Evolutionary conservation across 1,140 invertebrate species (phyloP), one percentile per base, ranked within the genome.

Genomic region (Lucilia cuprina): DNA sequence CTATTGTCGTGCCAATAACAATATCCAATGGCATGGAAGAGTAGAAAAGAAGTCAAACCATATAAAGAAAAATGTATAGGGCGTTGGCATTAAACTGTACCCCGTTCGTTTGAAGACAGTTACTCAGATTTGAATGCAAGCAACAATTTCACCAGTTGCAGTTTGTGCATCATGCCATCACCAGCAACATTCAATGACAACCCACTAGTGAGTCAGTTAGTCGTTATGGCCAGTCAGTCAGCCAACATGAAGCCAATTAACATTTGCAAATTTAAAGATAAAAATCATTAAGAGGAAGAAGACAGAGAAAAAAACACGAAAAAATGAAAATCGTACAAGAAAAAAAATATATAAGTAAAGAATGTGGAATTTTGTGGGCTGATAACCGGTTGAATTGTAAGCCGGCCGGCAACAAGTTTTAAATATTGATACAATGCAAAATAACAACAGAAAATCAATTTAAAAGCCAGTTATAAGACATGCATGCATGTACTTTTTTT

Each of bases 31-130:
- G 65, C n/a, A 70, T 21, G 65, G 65, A 70, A 70, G 65, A 17
- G 14, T n/a, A 60, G 55, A 60, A 60, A 75, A 75, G 74, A 78
- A 78, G 75, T n/a, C 34, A 78, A 78, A 78, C 75, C 75, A 78
- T 41, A 78, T 78, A 47, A 19, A 47, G 75, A 41, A 47, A 3
- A 30, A 78, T 19, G 5, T 78, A 17, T 47, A 78, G 75, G 75
- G 75, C 75, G 75, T 78, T 78, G 75, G 34, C 75, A 78, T 78
- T 35, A 41, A 78, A 78, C 75, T 78, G 75, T 78, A 78, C 75
- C 34, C 75, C 50, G 65, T 70, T 60, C 55, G n/a, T 60, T 41
- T 41, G 41, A 41, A 60, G 12, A 70, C 65, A 70, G 65, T 70
- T 70, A 70, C 9, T 70, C 55, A 60, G 14, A n/a, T 60, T 7